phyloP scores from a whole-genome alignment of 2,888 invertebrate species.

The Smittia aterrima region DNA sequence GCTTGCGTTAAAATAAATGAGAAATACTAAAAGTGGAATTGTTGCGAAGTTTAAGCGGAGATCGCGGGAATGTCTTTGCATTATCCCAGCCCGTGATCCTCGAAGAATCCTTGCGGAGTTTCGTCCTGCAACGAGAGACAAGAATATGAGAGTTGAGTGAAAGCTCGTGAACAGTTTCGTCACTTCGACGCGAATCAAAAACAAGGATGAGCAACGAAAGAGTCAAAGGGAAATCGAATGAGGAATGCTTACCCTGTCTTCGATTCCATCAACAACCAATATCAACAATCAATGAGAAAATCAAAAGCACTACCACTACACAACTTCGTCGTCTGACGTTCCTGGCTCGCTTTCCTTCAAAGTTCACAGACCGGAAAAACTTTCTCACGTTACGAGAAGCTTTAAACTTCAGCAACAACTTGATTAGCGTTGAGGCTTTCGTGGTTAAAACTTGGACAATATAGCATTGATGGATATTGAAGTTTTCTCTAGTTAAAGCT shows the following conservation, averaged over 20 bases:
- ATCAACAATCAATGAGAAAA: background rate
- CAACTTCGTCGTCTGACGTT: too few relatives aligned
- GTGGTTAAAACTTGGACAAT: too few relatives aligned
- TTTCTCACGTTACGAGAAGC: too few relatives aligned
- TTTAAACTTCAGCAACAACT: too few relatives aligned
- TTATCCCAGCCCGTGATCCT: conserved; percentile 97
- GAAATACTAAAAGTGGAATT: background rate
- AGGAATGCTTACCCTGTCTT: conserved; percentile 27
- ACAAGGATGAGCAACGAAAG: conserved; percentile 20
- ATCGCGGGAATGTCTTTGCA: background rate
- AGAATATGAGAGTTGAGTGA: background rate
- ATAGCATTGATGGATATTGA: too few relatives aligned
- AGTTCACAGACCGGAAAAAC: too few relatives aligned
- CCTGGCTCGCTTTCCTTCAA: too few relatives aligned
- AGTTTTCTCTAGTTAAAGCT: background rate
- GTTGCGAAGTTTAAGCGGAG: background rate
- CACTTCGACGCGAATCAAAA: conserved; percentile 11
- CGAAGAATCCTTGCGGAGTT: conserved; percentile 99
- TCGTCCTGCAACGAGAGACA: conserved; percentile 83
- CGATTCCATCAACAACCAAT: conserved; percentile 9
- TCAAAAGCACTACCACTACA: conserved; percentile 26
- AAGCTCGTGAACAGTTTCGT: background rate
- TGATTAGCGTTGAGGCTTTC: too few relatives aligned
- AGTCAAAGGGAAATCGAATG: background rate
- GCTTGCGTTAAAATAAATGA: too few relatives aligned